phyloP scores from a whole-genome alignment of 1,140 invertebrate genomes.

The Neomicropteryx cornuta region DNA sequence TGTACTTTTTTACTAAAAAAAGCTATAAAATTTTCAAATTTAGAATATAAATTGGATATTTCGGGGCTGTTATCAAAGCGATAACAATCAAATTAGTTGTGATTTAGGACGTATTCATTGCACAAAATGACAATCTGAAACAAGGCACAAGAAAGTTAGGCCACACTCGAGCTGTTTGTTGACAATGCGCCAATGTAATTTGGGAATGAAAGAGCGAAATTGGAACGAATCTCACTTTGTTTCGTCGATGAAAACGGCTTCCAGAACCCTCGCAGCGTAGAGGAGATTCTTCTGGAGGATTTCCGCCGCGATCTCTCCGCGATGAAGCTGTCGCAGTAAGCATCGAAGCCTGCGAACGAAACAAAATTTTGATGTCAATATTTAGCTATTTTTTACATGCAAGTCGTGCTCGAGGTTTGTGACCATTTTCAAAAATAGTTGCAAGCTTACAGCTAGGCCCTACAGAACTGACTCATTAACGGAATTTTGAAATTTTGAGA shows the following conservation, averaged over 20 bases:
- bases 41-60: too few species aligned
- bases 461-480: too few species aligned
- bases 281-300: conserved; percentile 75
- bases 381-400: conserved; percentile 5
- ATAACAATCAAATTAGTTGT: too few species aligned
- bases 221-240: conserved; percentile 60
- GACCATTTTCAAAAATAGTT: too few species aligned
- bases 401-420: too few species aligned
- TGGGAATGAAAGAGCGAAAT: conserved; percentile 14
- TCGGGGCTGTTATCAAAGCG: too few species aligned
- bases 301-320: conserved; percentile 72
- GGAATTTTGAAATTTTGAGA: too few species aligned
- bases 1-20: too few species aligned
- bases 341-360: conserved; percentile 62
- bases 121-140: not conserved
- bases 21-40: too few species aligned
- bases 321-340: conserved; percentile 67
- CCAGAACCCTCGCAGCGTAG: conserved; percentile 76
- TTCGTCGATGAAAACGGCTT: conserved; percentile 81
- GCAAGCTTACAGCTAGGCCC: too few species aligned
- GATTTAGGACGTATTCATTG: too few species aligned
- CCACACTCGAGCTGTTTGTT: not conserved
- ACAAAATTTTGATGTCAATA: conserved; percentile 6
- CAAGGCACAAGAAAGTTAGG: not conserved
- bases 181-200: not conserved